Base-by-base conservation (phyloP, 1,140 invertebrate species). In the Drosophila cardini region DNA sequence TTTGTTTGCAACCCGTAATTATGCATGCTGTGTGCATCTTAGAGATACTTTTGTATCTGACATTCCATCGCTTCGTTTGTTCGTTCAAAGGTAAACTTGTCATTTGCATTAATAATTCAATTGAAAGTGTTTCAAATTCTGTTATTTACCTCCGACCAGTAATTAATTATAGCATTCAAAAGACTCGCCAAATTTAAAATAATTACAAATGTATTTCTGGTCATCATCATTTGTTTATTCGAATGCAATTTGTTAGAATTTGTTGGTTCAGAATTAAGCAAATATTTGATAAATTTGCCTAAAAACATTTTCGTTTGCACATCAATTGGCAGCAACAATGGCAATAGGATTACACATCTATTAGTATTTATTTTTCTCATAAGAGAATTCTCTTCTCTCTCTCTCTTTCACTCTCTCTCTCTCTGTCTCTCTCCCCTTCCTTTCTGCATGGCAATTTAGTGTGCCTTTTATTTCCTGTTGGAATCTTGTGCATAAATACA, bases 101-200 rank as follows among this genome's bases (percentile, higher is more conserved):
- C 60, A 82, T 56, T 86, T 68, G 34, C 65, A 77, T 87, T 77
- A 89, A 83, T 73, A 86, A 83, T 87, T 83, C 68, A 71, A 82
- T 71, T 72, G 40, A 16, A 38, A 64, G 18, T 34, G 72, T 55
- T 38, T 53, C 50, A 3, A 10, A 10, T 21, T 48, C 46, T 63
- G 34, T 60, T 48, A 55, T 65, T 67, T 34, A 7, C 38, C 57
- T 83, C 55, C 69, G 67, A 76, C 61, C 30, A 63, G 65, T 81
- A 73, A 86, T 86, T 85, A 85, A 56, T 63, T 58, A 55, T 69
- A 75, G 60, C 48, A 43, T 45, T 34, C 30, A 7, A 13, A 18
- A 50, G 8, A 26, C 48, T 50, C 15, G 26, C 9, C 43, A 67
- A 48, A 32, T 52, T 48, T 15, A 5, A 30, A 48, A 38, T 56